A percentile compares a stretch with the other conserved stretches of the same genome.
Conservation (phyloP, 2,797 vertebrate genomes). For the Thalassophryne amazonica region DNA sequence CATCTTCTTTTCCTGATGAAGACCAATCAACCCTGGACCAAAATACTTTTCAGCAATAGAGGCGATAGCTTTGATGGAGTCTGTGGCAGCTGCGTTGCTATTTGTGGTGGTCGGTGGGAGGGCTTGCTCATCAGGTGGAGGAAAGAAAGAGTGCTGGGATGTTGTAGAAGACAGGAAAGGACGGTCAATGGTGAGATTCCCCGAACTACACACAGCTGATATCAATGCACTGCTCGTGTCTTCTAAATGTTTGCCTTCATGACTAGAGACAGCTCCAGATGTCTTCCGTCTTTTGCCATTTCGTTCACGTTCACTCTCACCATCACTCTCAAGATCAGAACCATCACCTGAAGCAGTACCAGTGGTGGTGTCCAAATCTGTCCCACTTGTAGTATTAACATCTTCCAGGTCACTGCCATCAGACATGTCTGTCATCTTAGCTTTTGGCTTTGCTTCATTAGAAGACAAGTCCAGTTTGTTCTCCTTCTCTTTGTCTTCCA, state of each 20-base stretch:
- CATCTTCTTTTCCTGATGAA: conserved; percentile 97
- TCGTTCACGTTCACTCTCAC: conserved; percentile 85
- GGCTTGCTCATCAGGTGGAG: conserved; percentile 92
- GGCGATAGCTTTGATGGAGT: conserved; percentile 98
- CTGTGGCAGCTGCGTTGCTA: conserved; percentile 83
- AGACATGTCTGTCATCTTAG: conserved; percentile 89
- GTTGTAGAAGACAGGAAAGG: conserved; percentile 83
- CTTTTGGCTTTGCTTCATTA: conserved; percentile 82
- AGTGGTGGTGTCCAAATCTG: conserved; percentile 95
- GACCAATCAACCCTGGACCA: conserved; percentile 93
- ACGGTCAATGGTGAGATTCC: conserved; percentile 77
- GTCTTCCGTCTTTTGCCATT: conserved; percentile 77
- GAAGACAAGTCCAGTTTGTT: conserved; percentile 81
- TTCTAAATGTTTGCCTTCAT: conserved; percentile 80
- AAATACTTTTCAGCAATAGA: conserved; percentile 99
- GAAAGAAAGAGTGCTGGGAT: conserved; percentile 92
- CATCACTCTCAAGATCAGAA: conserved; percentile 92
- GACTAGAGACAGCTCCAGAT: conserved; percentile 60
- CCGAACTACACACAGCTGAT: conserved; percentile 76
- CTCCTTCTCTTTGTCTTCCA: conserved; percentile 81
- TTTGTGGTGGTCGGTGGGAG: conserved; percentile 76
- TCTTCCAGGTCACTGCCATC: conserved; percentile 97
- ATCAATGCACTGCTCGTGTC: conserved; percentile 76
- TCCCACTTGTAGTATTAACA: conserved; percentile 94
- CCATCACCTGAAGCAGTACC: conserved; percentile 89